phyloP scores from a whole-genome alignment of 2,888 invertebrate species.

The Panorpa germanica region DNA sequence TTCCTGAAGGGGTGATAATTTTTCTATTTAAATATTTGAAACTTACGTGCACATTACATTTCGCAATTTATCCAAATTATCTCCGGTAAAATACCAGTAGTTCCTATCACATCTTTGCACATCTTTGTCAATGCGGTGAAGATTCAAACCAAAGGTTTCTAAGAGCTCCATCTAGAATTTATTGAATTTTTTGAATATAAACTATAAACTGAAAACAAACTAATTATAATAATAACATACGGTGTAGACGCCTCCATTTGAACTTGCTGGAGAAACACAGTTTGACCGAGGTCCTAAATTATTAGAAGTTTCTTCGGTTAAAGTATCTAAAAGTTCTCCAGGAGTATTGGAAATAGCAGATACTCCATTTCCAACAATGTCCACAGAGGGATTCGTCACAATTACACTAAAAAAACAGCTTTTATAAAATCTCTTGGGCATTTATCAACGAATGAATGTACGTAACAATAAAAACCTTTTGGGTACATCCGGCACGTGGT shows the following conservation, averaged over 20 bases:
- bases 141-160: constrained; percentile 68
- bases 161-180: constrained; percentile 57
- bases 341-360: constrained; percentile 28
- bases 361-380: too few relatives aligned
- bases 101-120: constrained; percentile 91
- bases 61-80: constrained; percentile 78
- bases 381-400: constrained; percentile 51
- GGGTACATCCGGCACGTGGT: too few relatives aligned
- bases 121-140: constrained; percentile 92
- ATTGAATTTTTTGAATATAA: constrained; percentile 9
- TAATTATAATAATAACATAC: constrained; percentile 29
- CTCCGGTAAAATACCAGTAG: constrained; percentile 77
- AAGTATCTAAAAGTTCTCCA: constrained; percentile 19
- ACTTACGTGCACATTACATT: constrained; percentile 93
- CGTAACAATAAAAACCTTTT: too few relatives aligned
- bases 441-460: too few relatives aligned
- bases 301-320: constrained; percentile 26
- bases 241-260: constrained; percentile 78
- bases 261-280: constrained; percentile 73
- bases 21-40: constrained; percentile 1
- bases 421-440: too few relatives aligned
- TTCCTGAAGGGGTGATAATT: neutral
- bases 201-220: constrained; percentile 1
- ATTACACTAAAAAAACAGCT: too few relatives aligned
- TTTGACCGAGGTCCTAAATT: constrained; percentile 32